These are phyloP conservation scores for Pristionchus mayeri DNA, from an alignment of 2,888 invertebrate genomes.

Conservation along the genomic window DNA sequence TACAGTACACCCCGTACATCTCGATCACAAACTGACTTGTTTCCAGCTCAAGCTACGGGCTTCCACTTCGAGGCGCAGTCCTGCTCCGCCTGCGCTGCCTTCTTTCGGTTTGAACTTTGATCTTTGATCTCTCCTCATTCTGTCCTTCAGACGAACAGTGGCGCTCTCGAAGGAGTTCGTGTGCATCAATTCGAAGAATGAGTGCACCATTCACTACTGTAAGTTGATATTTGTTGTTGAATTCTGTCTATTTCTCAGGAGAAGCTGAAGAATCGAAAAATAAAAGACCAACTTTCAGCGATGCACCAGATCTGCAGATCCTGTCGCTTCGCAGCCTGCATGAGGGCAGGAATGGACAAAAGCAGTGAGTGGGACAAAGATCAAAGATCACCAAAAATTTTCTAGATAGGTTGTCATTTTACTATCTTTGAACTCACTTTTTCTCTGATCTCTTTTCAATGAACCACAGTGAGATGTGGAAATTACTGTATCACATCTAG, in stretches of 20 bases:
- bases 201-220: constrained; percentile 67
- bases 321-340: constrained; percentile 69
- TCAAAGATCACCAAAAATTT: too few species aligned
- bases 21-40: neutral
- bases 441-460: neutral
- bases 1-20: too few species aligned
- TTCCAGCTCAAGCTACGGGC: constrained; percentile 72
- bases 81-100: constrained; percentile 73
- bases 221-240: too few species aligned
- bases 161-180: constrained; percentile 64
- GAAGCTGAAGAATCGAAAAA: too few species aligned
- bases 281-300: constrained; percentile 55
- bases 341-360: constrained; percentile 69
- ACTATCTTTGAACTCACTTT: too few species aligned
- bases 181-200: constrained; percentile 62
- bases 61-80: constrained; percentile 74
- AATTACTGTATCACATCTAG: too few species aligned
- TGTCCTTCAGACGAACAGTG: constrained; percentile 61
- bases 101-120: constrained; percentile 61
- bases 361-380: constrained; percentile 24
- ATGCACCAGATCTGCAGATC: constrained; percentile 71
- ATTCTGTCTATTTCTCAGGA: too few species aligned
- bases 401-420: too few species aligned
- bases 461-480: too few species aligned
- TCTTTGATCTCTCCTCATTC: constrained; percentile 8